These are phyloP conservation scores for Psix sp. DNA, from an alignment of 1,140 invertebrate species.

Conservation along the genomic window DNA sequence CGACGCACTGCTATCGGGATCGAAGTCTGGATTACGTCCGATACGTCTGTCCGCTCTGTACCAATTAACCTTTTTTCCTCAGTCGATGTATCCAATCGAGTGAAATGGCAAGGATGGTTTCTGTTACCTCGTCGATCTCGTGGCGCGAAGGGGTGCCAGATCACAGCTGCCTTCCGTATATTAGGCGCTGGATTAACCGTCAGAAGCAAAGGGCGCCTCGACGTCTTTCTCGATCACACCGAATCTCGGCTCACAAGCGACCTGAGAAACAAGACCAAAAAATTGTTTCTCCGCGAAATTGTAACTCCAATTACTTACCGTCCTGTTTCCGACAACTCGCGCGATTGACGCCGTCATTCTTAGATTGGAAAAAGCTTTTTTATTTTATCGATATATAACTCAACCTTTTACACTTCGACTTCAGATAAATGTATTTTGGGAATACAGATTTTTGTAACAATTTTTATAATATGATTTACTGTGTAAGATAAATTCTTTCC, in stretches of 20 bases:
- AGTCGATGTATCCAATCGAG: slow-evolving; percentile 66
- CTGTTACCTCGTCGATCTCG: slow-evolving; percentile 57
- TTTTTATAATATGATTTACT: too few relatives aligned
- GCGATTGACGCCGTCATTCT: slow-evolving; percentile 32
- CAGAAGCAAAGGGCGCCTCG: slow-evolving; percentile 59
- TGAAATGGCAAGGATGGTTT: slow-evolving; percentile 65
- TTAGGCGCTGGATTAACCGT: slow-evolving; percentile 69
- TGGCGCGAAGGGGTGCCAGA: slow-evolving; percentile 53
- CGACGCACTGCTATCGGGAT: slow-evolving; percentile 35
- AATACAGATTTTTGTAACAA: not conserved
- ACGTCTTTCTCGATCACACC: slow-evolving; percentile 56
- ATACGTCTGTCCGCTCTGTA: slow-evolving; percentile 66
- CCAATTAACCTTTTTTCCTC: slow-evolving; percentile 67
- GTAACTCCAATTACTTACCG: slow-evolving; percentile 52
- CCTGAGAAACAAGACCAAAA: slow-evolving; percentile 33
- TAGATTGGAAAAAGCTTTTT: slow-evolving; percentile 43
- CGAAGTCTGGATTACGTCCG: slow-evolving; percentile 65
- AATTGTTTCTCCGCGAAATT: slow-evolving; percentile 52
- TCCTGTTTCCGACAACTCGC: slow-evolving; percentile 19
- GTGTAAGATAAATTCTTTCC: not conserved
- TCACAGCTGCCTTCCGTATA: slow-evolving; percentile 63
- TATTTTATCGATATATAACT: slow-evolving; percentile 9
- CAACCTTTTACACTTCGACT: too few relatives aligned
- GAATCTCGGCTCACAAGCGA: slow-evolving; percentile 50
- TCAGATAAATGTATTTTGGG: too few relatives aligned